Percentiles rank a stretch among this genome's conserved stretches.
phyloP scores from a whole-genome alignment of 1,140 invertebrate genomes.

The Drosophila malerkotliana region DNA sequence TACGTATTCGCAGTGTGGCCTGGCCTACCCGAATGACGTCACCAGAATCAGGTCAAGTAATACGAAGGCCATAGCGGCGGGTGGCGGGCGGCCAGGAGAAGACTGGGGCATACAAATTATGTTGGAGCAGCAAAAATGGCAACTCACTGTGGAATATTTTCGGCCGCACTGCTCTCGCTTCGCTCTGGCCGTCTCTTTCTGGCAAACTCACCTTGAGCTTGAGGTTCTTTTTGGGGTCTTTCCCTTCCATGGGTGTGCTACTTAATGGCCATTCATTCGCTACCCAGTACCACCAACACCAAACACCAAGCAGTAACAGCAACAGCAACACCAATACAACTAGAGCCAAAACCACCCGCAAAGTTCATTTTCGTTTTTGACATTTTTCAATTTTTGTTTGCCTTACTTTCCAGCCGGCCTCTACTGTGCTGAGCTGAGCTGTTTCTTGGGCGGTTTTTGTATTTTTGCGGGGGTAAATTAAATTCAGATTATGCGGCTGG shows the following conservation, averaged over 20 bases:
- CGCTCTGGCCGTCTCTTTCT: neutral
- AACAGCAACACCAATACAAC: constrained; percentile 9
- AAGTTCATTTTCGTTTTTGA: constrained; percentile 74
- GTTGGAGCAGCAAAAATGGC: constrained; percentile 68
- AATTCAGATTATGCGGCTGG: constrained; percentile 65
- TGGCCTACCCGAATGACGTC: constrained; percentile 63
- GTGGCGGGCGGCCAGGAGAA: neutral
- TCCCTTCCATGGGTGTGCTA: constrained; percentile 43
- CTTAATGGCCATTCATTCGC: constrained; percentile 58
- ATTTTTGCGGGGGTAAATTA: constrained; percentile 66
- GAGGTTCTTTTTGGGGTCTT: constrained; percentile 30
- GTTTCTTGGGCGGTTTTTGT: constrained; percentile 29
- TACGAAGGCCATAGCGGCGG: neutral
- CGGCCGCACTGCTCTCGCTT: constrained; percentile 9
- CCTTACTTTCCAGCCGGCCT: constrained; percentile 18
- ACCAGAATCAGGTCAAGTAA: constrained; percentile 72
- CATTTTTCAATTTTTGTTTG: constrained; percentile 72
- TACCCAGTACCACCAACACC: constrained; percentile 16
- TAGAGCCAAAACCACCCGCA: constrained; percentile 39
- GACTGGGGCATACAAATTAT: constrained; percentile 55
- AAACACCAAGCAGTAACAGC: neutral
- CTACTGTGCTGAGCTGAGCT: neutral
- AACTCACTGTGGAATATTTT: constrained; percentile 68
- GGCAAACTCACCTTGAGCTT: constrained; percentile 55
- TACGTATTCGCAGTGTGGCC: constrained; percentile 51